Evolutionary conservation across 2,113 vertebrate genomes (phyloP), one percentile per base, ranked within the genome.

Genomic region (Clinocottus analis): DNA sequence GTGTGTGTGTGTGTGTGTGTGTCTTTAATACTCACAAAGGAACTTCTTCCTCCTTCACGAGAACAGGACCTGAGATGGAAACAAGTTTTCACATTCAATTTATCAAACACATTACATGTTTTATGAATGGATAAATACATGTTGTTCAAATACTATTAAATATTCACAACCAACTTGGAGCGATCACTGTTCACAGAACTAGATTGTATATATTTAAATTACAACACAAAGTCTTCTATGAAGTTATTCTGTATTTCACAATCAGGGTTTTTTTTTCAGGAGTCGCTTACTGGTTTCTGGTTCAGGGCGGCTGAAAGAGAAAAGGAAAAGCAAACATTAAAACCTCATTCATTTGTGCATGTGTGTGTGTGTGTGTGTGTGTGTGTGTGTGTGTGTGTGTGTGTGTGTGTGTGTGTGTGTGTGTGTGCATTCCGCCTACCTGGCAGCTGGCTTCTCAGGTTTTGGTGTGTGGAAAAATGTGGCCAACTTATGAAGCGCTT

Each of bases 401-500:
- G 41, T 67, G 51, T 51, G 21, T 45, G 27, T 27, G 31, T 31
- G 41, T 16, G 47, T 47, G n/a, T 19, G 9, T 55, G n/a, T 13
- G 8, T 53, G 7, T 53, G 39, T 58, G 19, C 7, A 9, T 3
- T 7, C 16, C 3, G 33, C 80, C 6, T 83, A 93, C 93, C 83
- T 82, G 66, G 56, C 61, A 59, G 63, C 19, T 21, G 84, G 56
- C 33, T 72, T 41, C 29, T 4, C 74, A 61, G 83, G 62, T 83
- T 82, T 82, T 1, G 80, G 47, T 83, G 92, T 77, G 64, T 93
- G 51, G 81, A 98, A 96, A 70, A 95, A 96, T 4, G 94, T 90
- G 9, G 93, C 91, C 91, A 95, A 65, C 65, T 81, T 92, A 66
- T 94, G 96, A 88, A 91, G 64, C 47, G 94, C 96, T 77, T 95